Conservation (phyloP, 2,797 vertebrate species). For the Neopelma chrysocephalum region DNA sequence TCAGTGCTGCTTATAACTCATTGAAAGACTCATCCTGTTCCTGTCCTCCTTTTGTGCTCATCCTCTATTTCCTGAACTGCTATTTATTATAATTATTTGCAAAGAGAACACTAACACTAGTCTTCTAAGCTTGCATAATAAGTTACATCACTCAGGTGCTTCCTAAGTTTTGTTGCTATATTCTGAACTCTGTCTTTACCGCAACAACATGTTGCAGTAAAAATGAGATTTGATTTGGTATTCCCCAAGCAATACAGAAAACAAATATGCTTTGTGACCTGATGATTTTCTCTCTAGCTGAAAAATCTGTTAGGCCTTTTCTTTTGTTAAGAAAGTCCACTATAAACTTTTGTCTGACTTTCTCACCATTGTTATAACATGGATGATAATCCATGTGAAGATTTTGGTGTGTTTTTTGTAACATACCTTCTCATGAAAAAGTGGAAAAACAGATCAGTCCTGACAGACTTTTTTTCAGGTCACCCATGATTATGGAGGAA, state of each 20-base stretch:
- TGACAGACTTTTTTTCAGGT: constrained; percentile 31
- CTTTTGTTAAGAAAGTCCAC: not conserved
- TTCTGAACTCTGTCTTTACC: not conserved
- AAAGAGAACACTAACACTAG: not conserved
- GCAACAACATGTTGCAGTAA: not conserved
- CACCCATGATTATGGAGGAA: not conserved
- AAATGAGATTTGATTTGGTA: not conserved
- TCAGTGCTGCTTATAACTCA: not conserved
- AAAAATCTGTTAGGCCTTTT: not conserved
- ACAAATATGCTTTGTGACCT: not conserved
- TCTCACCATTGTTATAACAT: not conserved
- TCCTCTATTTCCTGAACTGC: not conserved
- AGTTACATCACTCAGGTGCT: not conserved
- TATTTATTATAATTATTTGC: not conserved
- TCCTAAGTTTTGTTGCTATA: not conserved
- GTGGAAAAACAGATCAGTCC: not conserved
- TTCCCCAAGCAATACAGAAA: not conserved
- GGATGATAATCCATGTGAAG: not conserved
- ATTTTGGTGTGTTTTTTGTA: not conserved
- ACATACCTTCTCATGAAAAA: not conserved
- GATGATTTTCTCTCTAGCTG: not conserved
- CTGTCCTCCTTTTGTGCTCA: not conserved
- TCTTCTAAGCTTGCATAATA: not conserved
- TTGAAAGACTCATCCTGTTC: not conserved
- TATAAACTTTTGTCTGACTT: not conserved